Conservation (phyloP, 2,888 invertebrate species). For the Lumbricus terrestris region DNA sequence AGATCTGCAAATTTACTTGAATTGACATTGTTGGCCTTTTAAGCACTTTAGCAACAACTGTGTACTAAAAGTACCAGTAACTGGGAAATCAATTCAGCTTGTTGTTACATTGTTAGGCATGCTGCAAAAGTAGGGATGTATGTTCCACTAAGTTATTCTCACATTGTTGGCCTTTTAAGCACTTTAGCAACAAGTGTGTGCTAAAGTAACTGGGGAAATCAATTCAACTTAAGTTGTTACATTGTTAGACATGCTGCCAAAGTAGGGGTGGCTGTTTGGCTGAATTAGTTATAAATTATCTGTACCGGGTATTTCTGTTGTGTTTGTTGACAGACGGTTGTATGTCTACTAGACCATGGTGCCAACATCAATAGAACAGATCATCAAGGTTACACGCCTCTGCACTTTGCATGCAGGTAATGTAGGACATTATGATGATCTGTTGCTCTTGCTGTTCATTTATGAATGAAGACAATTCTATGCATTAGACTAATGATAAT, state of each 20-base stretch:
- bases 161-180: not conserved
- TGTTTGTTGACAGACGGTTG: slow-evolving; percentile 46
- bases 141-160: not conserved
- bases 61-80: too few relatives aligned
- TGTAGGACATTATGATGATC: not conserved
- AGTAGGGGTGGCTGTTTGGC: not conserved
- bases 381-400: slow-evolving; percentile 50
- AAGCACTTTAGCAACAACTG: too few relatives aligned
- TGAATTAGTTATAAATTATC: not conserved
- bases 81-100: too few relatives aligned
- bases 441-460: too few relatives aligned
- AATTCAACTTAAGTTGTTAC: too few relatives aligned
- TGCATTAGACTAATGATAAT: too few relatives aligned
- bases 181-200: too few relatives aligned
- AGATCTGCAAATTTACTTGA: not conserved
- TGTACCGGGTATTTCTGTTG: slow-evolving; percentile 30
- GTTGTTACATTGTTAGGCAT: too few relatives aligned
- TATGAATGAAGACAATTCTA: too few relatives aligned
- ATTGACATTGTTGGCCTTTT: not conserved
- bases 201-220: too few relatives aligned
- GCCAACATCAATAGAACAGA: slow-evolving; percentile 51
- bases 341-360: slow-evolving; percentile 52
- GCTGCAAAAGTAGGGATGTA: not conserved
- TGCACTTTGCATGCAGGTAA: slow-evolving; percentile 57
- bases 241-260: not conserved